These are phyloP conservation scores for Passer montanus DNA, from an alignment of 2,113 vertebrate genomes.

Conservation along the genomic window DNA sequence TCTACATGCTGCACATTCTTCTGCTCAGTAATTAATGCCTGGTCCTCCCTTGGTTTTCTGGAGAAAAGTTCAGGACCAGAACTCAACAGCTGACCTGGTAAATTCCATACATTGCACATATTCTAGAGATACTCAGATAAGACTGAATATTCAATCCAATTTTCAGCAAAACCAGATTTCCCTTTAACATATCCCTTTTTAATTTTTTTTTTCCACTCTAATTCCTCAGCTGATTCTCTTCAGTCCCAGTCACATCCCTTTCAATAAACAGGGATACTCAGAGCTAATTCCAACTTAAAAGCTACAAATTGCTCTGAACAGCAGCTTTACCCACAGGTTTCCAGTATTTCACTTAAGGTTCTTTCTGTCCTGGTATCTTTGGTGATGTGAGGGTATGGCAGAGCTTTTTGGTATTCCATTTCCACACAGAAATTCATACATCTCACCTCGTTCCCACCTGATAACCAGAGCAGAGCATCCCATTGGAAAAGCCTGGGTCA, in stretches of 20 bases:
- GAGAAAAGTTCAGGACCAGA: neutral
- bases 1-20: rapidly evolving
- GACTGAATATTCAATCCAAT: neutral
- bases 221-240: neutral
- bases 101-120: neutral
- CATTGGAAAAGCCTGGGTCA: neutral
- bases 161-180: neutral
- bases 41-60: neutral
- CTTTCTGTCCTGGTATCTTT: neutral
- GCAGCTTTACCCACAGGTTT: neutral
- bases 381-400: neutral
- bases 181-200: neutral
- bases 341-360: neutral
- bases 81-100: neutral
- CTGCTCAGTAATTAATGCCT: neutral
- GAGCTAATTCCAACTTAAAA: neutral
- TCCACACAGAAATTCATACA: neutral
- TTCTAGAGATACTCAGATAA: neutral
- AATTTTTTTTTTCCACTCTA: neutral
- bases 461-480: neutral
- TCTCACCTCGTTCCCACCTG: neutral
- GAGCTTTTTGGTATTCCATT: neutral
- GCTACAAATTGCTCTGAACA: neutral
- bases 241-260: neutral
- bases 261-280: neutral